Evolutionary conservation across 2,888 invertebrate genomes (phyloP).

Genomic region (Bombylius discolor): DNA sequence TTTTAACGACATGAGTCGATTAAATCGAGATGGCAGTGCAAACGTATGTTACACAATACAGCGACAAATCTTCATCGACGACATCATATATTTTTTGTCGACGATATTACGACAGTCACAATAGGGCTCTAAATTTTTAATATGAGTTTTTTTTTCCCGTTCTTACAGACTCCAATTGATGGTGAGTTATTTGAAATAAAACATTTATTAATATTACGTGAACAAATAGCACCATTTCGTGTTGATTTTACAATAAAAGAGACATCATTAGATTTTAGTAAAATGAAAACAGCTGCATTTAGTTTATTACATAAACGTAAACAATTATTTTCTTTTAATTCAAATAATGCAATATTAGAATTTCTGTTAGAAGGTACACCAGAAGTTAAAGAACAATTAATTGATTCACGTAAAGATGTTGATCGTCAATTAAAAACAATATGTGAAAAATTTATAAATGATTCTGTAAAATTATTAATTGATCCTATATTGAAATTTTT

Average conservation of each 20-base stretch:
- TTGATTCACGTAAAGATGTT: slow-evolving; percentile 93
- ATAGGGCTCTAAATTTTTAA: not conserved
- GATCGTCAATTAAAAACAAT: slow-evolving; percentile 81
- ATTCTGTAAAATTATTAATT: slow-evolving; percentile 60
- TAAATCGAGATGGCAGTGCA: no score
- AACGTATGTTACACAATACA: no score
- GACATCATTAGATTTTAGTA: slow-evolving; percentile 85
- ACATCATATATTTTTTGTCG: not conserved
- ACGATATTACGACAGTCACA: no score
- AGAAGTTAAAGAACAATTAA: slow-evolving; percentile 76
- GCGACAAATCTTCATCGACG: no score
- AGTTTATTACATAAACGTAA: slow-evolving; percentile 62
- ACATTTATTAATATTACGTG: slow-evolving; percentile 88
- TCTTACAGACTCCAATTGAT: slow-evolving; percentile 58
- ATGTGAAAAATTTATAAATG: slow-evolving; percentile 78
- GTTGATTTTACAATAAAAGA: slow-evolving; percentile 89
- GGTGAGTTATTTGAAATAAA: slow-evolving; percentile 96
- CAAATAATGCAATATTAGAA: slow-evolving; percentile 85
- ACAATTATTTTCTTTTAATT: slow-evolving; percentile 72
- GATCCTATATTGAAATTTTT: slow-evolving; percentile 62
- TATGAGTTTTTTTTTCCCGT: not conserved
- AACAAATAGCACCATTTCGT: slow-evolving; percentile 97
- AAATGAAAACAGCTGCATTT: slow-evolving; percentile 75
- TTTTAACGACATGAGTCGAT: no score
- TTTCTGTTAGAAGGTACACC: slow-evolving; percentile 89